Evolutionary conservation across 1,140 invertebrate species (phyloP), one percentile per base, ranked within the genome.

Genomic region (Hycleus phaleratus): DNA sequence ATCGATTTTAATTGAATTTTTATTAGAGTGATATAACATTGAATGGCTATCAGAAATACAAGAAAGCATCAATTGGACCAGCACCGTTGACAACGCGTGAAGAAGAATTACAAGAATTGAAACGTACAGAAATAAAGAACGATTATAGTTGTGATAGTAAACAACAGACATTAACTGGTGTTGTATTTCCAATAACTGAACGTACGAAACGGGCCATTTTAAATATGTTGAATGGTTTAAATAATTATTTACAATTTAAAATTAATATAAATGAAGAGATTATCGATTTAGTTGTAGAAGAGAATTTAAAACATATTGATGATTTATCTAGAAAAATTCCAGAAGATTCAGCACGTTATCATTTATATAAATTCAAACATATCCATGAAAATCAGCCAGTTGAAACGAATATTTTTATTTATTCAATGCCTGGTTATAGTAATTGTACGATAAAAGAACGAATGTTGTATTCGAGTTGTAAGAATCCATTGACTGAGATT

Each of bases 391-490:
- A 32, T 5, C 32, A 32, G 7, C 4, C 32, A 32, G 32, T 32
- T 32, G 32, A 32, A 92, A 93, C 51, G 91, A 95, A 73, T 89
- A 86, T 98, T 46, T 98, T 98, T 74, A 92, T 98, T 66, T 98
- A 98, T 76, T 95, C 93, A 8, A 97, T 97, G 91, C 95, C 95
- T 18, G 93, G 93, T 6, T 96, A 95, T 73, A 32, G 7, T 32
- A 87, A 80, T 46, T 95, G 92, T 70, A 86, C 91, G 58, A 92
- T 98, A 59, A 96, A 95, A 74, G 94, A 98, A 75, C 81, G 95
- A 66, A 98, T 98, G 95, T 79, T 98, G 66, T 98, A 98, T 77
- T 97, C 95, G 1, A 96, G 93, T 64, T 97, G 93, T 73, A 97
- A 97, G 78, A 87, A 83, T 61, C 88, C 91, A 12, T 81, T 98